Percentiles rank a stretch among this genome's conserved stretches.
Conservation (phyloP, 2,888 invertebrate genomes). For the Lithophane ornitopus region DNA sequence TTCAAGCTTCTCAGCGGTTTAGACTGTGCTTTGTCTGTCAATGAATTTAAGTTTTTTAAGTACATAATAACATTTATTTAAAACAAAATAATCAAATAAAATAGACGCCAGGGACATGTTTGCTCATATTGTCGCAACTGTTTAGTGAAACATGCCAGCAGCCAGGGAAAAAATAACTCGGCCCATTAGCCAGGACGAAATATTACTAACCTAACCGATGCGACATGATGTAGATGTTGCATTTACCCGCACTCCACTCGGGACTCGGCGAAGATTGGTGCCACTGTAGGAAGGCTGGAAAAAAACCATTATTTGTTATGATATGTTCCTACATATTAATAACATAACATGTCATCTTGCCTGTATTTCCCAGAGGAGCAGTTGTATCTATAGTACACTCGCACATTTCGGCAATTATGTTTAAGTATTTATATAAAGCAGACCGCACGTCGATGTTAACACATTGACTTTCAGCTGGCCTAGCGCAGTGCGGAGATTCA, state of each 20-base stretch:
- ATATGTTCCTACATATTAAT: neutral
- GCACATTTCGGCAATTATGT: neutral
- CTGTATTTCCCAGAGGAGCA: conserved; percentile 6
- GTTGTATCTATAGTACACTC: neutral
- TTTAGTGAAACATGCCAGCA: conserved; percentile 60
- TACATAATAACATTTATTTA: no score
- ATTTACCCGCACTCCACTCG: conserved; percentile 27
- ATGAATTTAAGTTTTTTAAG: no score
- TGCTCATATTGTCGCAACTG: conserved; percentile 57
- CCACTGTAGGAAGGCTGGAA: neutral
- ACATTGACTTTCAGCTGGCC: neutral
- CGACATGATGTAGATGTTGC: conserved; percentile 59
- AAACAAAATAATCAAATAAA: conserved; percentile 12
- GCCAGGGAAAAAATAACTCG: conserved; percentile 61
- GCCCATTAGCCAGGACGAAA: conserved; percentile 62
- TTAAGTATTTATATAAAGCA: neutral
- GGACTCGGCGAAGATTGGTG: conserved; percentile 11
- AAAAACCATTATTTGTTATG: neutral
- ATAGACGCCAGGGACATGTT: conserved; percentile 50
- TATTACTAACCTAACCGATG: conserved; percentile 43
- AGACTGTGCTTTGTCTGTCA: no score
- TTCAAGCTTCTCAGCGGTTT: no score
- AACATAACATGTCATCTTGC: neutral
- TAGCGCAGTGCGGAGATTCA: neutral
- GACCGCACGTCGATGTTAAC: neutral